A percentile compares a stretch with the other conserved stretches of the same genome.
These are phyloP conservation scores for Pachyrhynchus sulphureomaculatus DNA, from an alignment of 1,140 invertebrate genomes.

Conservation along the genomic window DNA sequence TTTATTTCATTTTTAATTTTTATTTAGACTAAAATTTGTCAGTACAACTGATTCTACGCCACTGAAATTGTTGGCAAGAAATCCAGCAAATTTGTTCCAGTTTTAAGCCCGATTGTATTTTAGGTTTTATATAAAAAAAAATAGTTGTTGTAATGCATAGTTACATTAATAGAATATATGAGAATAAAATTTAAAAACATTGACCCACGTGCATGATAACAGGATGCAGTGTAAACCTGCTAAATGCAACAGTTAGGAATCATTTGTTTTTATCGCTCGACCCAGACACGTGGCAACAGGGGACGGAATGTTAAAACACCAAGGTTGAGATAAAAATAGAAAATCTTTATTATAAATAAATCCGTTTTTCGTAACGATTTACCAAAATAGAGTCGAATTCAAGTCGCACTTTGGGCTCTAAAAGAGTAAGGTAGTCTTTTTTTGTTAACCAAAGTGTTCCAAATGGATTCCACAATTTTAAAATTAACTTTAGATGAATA, in stretches of 20 bases:
- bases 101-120: not conserved
- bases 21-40: no score
- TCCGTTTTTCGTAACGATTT: conserved; percentile 43
- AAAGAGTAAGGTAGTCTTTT: conserved; percentile 23
- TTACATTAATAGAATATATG: no score
- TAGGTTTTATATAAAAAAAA: no score
- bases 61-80: not conserved
- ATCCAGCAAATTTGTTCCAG: conserved; percentile 1
- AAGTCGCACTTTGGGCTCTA: conserved; percentile 10
- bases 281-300: conserved; percentile 42
- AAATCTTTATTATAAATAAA: conserved; percentile 53
- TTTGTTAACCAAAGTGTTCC: conserved; percentile 15
- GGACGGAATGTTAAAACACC: conserved; percentile 48
- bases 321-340: conserved; percentile 51
- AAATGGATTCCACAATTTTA: conserved; percentile 23
- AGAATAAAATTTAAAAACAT: not conserved
- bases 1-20: no score
- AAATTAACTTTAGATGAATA: conserved; percentile 9
- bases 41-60: no score
- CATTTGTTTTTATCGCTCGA: conserved; percentile 38
- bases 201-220: not conserved
- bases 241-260: conserved; percentile 6
- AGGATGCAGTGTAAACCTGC: not conserved
- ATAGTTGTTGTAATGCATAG: no score
- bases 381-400: conserved; percentile 40